Conservation (phyloP, 2,797 vertebrate species). For the Pelobates cultripes region DNA sequence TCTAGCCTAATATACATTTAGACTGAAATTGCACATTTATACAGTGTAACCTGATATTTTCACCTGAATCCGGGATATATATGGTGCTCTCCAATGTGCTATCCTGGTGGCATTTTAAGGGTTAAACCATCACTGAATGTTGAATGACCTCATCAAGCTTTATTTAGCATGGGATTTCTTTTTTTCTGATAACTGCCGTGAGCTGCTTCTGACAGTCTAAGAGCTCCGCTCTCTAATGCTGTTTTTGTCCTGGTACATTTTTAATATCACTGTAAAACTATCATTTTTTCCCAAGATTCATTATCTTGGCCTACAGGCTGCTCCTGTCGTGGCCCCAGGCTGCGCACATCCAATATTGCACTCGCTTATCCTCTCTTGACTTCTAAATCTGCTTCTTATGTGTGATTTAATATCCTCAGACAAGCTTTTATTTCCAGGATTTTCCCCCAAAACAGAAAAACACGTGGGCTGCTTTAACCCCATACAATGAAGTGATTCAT, state of each 20-base stretch:
- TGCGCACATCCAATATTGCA: constrained; percentile 11
- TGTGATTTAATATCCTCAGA: constrained; percentile 27
- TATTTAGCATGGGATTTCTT: background rate
- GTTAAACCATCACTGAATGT: background rate
- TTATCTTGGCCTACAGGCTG: constrained; percentile 19
- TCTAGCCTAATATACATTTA: no score
- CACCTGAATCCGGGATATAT: no score
- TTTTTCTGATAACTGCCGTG: background rate
- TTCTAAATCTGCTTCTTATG: background rate
- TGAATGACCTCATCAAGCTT: background rate
- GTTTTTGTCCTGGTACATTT: constrained; percentile 36
- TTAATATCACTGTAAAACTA: constrained; percentile 39
- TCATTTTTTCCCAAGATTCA: constrained; percentile 20
- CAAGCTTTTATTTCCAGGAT: constrained; percentile 11
- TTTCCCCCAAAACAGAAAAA: background rate
- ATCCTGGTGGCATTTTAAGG: background rate
- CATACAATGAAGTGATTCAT: background rate
- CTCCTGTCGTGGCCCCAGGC: constrained; percentile 1
- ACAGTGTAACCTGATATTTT: no score
- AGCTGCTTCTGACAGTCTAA: background rate
- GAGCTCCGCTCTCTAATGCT: background rate
- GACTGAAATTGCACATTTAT: no score
- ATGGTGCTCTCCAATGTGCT: no score
- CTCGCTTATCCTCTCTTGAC: constrained; percentile 22
- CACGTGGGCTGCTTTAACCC: background rate